Conservation (phyloP, 2,888 invertebrate species). For the Furcula furcula region DNA sequence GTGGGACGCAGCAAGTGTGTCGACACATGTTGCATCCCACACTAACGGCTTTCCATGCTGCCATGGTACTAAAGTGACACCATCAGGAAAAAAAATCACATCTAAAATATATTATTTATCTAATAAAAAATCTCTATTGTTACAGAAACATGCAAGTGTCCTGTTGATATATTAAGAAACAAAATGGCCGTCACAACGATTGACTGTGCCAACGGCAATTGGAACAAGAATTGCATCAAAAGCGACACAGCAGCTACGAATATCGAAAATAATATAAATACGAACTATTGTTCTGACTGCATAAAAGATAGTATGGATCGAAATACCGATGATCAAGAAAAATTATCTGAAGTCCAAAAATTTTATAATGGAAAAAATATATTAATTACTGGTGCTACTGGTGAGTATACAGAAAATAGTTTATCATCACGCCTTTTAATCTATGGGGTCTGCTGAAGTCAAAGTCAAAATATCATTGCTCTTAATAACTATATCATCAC, state of each 20-base stretch:
- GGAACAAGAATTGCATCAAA: constrained; percentile 6
- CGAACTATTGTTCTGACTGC: constrained; percentile 23
- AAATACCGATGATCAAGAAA: constrained; percentile 39
- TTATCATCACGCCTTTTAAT: too few relatives aligned
- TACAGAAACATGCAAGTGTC: constrained; percentile 26
- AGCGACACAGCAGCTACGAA: constrained; percentile 8
- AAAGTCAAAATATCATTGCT: too few relatives aligned
- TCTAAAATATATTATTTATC: too few relatives aligned
- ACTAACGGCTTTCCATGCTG: too few relatives aligned
- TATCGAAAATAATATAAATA: constrained; percentile 1
- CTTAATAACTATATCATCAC: too few relatives aligned
- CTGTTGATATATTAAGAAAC: constrained; percentile 3
- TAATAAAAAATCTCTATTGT: constrained; percentile 21
- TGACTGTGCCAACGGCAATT: constrained; percentile 10
- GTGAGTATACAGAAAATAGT: too few relatives aligned
- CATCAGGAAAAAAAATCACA: too few relatives aligned
- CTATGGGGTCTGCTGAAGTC: too few relatives aligned
- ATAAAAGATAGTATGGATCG: constrained; percentile 26
- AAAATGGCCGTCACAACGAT: constrained; percentile 20
- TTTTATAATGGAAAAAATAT: constrained; percentile 83
- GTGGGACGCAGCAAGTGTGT: too few relatives aligned
- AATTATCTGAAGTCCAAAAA: constrained; percentile 69
- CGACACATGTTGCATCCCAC: too few relatives aligned
- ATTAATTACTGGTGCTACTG: constrained; percentile 83
- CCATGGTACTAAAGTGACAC: too few relatives aligned